Conservation (phyloP, 2,113 vertebrate genomes). For the Prunella fulvescens region DNA sequence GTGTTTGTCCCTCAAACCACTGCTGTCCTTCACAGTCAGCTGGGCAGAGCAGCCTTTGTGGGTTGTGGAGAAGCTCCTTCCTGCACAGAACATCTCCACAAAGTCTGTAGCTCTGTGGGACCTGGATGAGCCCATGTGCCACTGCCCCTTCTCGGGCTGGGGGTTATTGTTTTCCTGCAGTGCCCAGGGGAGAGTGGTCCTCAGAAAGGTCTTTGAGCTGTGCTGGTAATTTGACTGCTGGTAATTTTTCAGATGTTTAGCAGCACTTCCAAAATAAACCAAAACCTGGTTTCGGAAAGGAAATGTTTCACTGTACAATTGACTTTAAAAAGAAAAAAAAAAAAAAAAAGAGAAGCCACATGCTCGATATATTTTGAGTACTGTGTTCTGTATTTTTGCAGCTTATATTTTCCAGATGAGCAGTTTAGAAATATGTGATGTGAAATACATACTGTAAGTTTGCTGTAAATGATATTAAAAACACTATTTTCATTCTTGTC, state of each 20-base stretch:
- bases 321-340: not conserved
- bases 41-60: not conserved
- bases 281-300: slow-evolving; percentile 20
- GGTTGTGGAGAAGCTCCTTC: not conserved
- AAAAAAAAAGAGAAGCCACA: slow-evolving; percentile 49
- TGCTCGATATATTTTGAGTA: slow-evolving; percentile 71
- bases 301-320: slow-evolving; percentile 17
- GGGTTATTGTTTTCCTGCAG: not conserved
- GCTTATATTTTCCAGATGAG: slow-evolving; percentile 79
- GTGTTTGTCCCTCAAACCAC: not conserved
- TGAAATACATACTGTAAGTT: slow-evolving; percentile 75
- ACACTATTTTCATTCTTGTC: slow-evolving; percentile 81
- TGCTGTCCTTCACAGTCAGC: not conserved
- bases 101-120: not conserved
- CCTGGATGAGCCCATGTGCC: not conserved
- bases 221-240: not conserved
- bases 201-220: slow-evolving; percentile 45
- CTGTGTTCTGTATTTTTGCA: slow-evolving; percentile 78
- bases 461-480: slow-evolving; percentile 80
- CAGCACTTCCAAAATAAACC: slow-evolving; percentile 40
- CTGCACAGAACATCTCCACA: not conserved
- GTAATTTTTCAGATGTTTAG: not conserved
- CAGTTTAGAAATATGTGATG: slow-evolving; percentile 75
- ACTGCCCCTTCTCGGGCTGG: not conserved
- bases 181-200: not conserved